A percentile compares a stretch with the other conserved stretches of the same genome.
Evolutionary conservation across 2,888 invertebrate genomes (phyloP).

Genomic region (Polymixis flavicincta): DNA sequence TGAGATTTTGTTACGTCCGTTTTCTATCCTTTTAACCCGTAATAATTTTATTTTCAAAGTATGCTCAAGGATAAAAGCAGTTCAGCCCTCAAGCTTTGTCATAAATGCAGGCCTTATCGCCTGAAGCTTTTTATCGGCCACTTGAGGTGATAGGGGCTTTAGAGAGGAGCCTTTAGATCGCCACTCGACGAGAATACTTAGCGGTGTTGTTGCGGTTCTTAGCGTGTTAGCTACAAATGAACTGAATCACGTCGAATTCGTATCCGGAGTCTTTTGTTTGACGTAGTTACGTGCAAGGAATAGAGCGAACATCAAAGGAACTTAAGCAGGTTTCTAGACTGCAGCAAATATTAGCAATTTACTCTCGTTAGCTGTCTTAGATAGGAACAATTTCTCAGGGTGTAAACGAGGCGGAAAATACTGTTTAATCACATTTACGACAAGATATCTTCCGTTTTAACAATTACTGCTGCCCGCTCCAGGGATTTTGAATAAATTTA

Average conservation of each 20-base stretch:
- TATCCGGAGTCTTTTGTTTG: conserved; percentile 40
- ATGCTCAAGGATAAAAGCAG: conserved; percentile 4
- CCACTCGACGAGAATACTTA: conserved; percentile 38
- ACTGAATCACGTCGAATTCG: conserved; percentile 39
- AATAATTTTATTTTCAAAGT: background rate
- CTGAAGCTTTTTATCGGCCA: conserved; percentile 31
- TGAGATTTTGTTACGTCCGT: background rate
- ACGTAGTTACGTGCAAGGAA: conserved; percentile 28
- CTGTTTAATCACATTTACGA: conserved; percentile 29
- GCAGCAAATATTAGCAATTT: conserved; percentile 20
- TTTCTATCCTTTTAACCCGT: background rate
- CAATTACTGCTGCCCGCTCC: conserved; percentile 16
- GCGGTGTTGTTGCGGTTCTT: conserved; percentile 24
- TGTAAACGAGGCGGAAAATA: conserved; percentile 13
- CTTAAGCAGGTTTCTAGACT: conserved; percentile 24
- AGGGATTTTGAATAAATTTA: conserved; percentile 48
- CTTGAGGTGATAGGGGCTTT: conserved; percentile 25
- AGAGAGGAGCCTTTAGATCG: conserved; percentile 37
- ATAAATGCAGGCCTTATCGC: conserved; percentile 22
- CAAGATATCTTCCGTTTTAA: conserved; percentile 32
- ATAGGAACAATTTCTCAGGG: conserved; percentile 1
- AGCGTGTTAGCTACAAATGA: conserved; percentile 40
- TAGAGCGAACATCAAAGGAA: conserved; percentile 12
- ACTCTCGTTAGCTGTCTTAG: background rate
- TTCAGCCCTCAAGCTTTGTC: background rate